Evolutionary conservation across 2,797 vertebrate genomes (phyloP).

Genomic region (Macropus fuliginosus): DNA sequence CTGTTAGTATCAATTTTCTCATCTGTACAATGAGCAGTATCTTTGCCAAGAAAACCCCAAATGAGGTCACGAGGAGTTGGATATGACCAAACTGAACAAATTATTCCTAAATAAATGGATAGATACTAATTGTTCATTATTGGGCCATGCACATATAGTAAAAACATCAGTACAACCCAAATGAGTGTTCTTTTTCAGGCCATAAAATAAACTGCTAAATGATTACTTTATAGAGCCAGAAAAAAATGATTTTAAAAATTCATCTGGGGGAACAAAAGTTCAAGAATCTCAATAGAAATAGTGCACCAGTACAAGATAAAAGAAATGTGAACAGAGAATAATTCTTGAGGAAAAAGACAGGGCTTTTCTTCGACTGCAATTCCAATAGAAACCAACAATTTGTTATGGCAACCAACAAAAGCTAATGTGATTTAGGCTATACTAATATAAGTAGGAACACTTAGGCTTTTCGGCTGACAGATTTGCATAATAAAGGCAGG

Average conservation of each 20-base stretch:
- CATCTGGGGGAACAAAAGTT: background rate
- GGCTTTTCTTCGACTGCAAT: background rate
- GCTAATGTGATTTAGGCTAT: background rate
- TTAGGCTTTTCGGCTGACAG: background rate
- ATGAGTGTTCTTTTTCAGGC: background rate
- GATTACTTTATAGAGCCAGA: background rate
- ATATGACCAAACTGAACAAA: background rate
- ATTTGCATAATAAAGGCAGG: background rate
- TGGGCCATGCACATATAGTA: background rate
- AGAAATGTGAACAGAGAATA: background rate
- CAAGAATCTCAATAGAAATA: background rate
- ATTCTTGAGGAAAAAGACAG: background rate
- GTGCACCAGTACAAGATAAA: background rate
- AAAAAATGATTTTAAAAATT: background rate
- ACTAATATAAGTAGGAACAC: background rate
- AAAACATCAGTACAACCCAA: background rate
- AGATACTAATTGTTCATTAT: background rate
- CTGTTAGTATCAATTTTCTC: background rate
- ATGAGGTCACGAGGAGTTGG: background rate
- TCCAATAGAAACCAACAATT: background rate
- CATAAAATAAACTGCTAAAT: background rate
- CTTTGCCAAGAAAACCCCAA: background rate
- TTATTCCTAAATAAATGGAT: background rate
- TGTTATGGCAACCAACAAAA: slow-evolving; percentile 1
- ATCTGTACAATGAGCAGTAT: background rate